Evolutionary conservation across 1,140 invertebrate species (phyloP).

Genomic region (Ruditapes philippinarum): DNA sequence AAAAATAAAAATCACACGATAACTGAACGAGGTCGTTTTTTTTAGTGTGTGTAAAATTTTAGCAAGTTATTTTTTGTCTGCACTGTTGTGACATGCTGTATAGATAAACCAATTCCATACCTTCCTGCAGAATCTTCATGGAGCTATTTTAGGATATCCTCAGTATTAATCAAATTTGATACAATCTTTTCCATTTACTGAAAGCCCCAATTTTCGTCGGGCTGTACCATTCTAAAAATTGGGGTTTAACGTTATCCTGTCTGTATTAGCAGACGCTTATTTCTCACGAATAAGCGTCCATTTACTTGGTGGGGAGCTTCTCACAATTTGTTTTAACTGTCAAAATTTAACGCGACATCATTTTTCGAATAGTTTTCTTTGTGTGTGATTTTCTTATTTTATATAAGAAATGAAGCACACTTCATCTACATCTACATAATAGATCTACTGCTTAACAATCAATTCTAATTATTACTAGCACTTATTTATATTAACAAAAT

Average conservation of each 20-base stretch:
- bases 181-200: neutral
- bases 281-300: neutral
- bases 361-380: too few species aligned
- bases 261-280: slow-evolving; percentile 37
- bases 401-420: too few species aligned
- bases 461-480: too few species aligned
- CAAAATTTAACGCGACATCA: neutral
- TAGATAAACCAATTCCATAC: neutral
- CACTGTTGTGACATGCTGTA: neutral
- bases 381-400: too few species aligned
- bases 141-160: neutral
- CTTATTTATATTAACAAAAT: too few species aligned
- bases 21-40: too few species aligned
- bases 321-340: slow-evolving; percentile 4
- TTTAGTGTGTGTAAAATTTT: slow-evolving; percentile 35
- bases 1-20: slow-evolving; percentile 4
- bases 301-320: neutral
- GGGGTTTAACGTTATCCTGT: neutral
- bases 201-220: slow-evolving; percentile 64
- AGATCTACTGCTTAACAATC: too few species aligned
- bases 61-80: neutral
- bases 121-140: neutral
- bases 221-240: slow-evolving; percentile 33
- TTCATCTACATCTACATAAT: too few species aligned
- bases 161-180: neutral